Percentiles rank a stretch among this genome's conserved stretches.
Conservation (phyloP, 2,113 vertebrate species). For the Formicarius rufipectus region DNA sequence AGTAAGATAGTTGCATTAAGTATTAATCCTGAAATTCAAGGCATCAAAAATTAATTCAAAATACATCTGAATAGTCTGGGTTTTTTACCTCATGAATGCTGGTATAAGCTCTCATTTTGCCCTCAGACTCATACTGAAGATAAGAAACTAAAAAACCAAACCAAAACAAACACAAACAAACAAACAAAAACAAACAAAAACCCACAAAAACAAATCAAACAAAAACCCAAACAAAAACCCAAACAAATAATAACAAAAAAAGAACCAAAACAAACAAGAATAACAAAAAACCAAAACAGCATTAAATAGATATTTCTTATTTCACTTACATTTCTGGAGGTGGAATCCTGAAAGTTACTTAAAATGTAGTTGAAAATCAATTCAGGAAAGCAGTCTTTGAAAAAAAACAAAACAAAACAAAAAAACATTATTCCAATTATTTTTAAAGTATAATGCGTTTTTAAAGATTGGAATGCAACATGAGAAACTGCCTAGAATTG, state of each 20-base stretch:
- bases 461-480: not conserved
- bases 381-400: not conserved
- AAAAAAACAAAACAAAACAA: not conserved
- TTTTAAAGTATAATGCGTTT: not conserved
- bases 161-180: not conserved
- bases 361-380: not conserved
- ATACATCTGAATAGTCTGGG: not conserved
- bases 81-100: not conserved
- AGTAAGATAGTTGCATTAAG: not conserved
- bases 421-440: not conserved
- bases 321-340: not conserved
- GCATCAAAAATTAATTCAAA: not conserved
- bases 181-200: too few relatives aligned
- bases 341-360: not conserved
- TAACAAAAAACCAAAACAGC: too few relatives aligned
- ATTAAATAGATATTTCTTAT: not conserved
- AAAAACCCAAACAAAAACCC: too few relatives aligned
- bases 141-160: not conserved
- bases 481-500: not conserved
- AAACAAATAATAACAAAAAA: too few relatives aligned
- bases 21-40: not conserved
- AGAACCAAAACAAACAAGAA: too few relatives aligned
- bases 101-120: not conserved
- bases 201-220: too few relatives aligned
- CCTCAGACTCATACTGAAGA: not conserved